A percentile compares a stretch with the other conserved stretches of the same genome.
These are phyloP conservation scores for Microtus oregoni DNA, from an alignment of 2,113 vertebrate species.

Conservation along the genomic window DNA sequence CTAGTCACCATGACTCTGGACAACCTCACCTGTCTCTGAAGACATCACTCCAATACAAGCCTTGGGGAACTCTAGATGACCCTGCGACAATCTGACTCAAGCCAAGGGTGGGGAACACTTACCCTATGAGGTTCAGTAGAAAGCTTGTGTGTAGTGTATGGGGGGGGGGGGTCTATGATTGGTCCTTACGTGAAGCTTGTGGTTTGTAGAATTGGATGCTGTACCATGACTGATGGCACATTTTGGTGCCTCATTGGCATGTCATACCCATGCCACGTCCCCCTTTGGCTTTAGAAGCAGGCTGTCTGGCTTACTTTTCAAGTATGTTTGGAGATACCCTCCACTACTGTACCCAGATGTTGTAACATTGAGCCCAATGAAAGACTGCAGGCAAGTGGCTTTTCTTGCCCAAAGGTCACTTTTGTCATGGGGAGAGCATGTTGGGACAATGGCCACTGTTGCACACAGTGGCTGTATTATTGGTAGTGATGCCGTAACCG, in stretches of 20 bases:
- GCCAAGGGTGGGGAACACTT: neutral
- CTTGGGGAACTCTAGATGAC: neutral
- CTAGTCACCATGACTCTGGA: neutral
- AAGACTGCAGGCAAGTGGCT: neutral
- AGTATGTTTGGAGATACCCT: neutral
- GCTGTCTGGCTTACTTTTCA: neutral
- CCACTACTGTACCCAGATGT: too few relatives aligned
- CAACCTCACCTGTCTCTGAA: neutral
- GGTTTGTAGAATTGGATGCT: neutral
- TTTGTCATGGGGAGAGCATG: neutral
- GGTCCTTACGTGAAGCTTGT: neutral
- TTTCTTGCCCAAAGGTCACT: neutral
- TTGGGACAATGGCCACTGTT: neutral
- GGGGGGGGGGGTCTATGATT: too few relatives aligned
- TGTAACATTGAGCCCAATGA: neutral
- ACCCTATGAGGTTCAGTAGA: neutral
- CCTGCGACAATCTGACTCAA: neutral
- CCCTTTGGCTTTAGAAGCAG: too few relatives aligned
- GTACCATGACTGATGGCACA: neutral
- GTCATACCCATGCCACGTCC: accelerated
- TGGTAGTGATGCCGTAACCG: too few relatives aligned
- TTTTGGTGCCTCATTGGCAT: neutral
- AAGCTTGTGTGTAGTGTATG: neutral
- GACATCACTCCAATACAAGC: neutral
- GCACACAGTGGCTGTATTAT: neutral